These are phyloP conservation scores for Heliconius ethilla DNA, from an alignment of 2,888 invertebrate genomes.

Conservation along the genomic window DNA sequence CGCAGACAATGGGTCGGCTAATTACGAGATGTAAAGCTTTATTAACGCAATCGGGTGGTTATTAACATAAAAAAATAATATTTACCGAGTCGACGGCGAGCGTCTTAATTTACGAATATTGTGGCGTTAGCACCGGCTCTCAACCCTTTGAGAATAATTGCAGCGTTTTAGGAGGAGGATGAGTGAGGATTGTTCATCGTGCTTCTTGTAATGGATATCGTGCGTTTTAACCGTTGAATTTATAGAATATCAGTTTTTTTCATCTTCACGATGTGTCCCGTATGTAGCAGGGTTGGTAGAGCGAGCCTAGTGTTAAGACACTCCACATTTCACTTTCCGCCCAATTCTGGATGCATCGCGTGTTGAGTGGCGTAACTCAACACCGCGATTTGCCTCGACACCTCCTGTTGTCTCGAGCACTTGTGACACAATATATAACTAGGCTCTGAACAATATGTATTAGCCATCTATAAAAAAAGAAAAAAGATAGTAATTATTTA, in stretches of 20 bases:
- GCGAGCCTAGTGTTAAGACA: no score
- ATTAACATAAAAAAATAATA: constrained; percentile 83
- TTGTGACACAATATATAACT: no score
- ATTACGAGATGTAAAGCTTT: constrained; percentile 81
- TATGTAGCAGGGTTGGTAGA: no score
- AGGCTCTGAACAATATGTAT: no score
- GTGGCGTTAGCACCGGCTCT: constrained; percentile 71
- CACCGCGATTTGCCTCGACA: no score
- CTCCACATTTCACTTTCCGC: no score
- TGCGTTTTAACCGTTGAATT: constrained; percentile 64
- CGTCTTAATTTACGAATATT: constrained; percentile 80
- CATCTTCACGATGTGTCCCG: no score
- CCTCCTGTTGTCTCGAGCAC: no score
- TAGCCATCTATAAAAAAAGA: background rate
- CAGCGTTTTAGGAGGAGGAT: constrained; percentile 74
- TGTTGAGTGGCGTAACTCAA: no score
- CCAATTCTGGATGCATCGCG: no score
- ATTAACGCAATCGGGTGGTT: constrained; percentile 79
- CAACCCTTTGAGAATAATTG: constrained; percentile 81
- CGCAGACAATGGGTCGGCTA: constrained; percentile 53
- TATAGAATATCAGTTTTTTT: constrained; percentile 38
- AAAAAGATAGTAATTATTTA: background rate
- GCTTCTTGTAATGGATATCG: constrained; percentile 69
- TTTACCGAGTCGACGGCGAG: constrained; percentile 69
- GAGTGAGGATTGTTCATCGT: constrained; percentile 76